Evolutionary conservation across 2,113 vertebrate species (phyloP), one percentile per base, ranked within the genome.

Genomic region (Etia nguti): DNA sequence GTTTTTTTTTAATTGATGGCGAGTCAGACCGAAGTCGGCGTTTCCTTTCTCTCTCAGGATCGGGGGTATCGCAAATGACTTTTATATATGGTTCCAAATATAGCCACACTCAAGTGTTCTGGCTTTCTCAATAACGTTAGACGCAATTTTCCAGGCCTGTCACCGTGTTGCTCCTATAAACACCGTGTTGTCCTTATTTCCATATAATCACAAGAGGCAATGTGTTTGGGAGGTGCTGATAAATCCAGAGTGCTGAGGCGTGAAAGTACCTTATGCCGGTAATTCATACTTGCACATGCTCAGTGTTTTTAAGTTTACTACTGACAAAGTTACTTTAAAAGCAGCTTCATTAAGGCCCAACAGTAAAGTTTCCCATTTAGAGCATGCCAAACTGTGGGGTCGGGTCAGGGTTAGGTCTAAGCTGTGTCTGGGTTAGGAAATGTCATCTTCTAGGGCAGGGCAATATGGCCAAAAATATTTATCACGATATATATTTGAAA

Each of bases 341-440:
- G 15, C 22, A 43, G 10, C 43, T 50, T 75, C 18, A 46, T 12
- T 46, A 0, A 48, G 70, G 29, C 16, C 0, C 0, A 20, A 7
- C 16, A 48, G 41, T 26, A 29, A 29, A 18, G 22, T 48, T 29
- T 48, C 15, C 68, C 1, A 0, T 29, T 26, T 48, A 26, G 24
- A 4, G 22, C 1, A 7, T 4, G 15, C 5, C 9, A 46, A 46
- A 46, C 22, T 73, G 38, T 46, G 41, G 68, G 22, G 22, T 29
- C 1, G 2, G 68, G 12, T 75, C 9, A 36, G 41, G 8, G 13
- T 43, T 2, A 0, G n/a, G 2, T 43, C 1, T 16, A 46, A 38
- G 20, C 0, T 1, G 12, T 3, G 55, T 15, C 12, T 29, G 24
- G 56, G 24, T 6, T 60, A 31, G 36, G 18, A 36, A n/a, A 12